Evolutionary conservation across 2,113 vertebrate genomes (phyloP), one percentile per base, ranked within the genome.

Genomic region (Delphinus delphis): DNA sequence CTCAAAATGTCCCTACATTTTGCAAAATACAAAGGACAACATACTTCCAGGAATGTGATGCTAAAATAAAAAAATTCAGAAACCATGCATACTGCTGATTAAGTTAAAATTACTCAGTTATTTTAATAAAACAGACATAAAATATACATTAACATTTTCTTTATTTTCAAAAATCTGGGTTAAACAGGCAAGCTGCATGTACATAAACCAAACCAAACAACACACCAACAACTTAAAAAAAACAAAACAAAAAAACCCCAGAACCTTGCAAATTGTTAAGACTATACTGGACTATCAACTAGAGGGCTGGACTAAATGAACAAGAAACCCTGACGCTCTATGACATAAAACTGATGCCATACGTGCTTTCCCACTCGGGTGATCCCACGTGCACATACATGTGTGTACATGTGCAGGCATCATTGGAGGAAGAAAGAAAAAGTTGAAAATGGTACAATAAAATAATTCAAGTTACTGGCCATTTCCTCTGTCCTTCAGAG

Each of bases 91-190:
- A 60, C 25, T 53, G 47, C 41, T 90, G 23, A 53, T 87, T 62
- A 79, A 44, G 18, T 87, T 77, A 63, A 76, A 88, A 90, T 80
- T 89, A 87, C 58, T 80, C 79, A 80, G 68, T 84, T 84, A 74
- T 83, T 95, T 90, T 95, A 96, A 97, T 96, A 90, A 97, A 96
- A 92, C 85, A 96, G 90, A 93, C 90, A 95, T 85, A 96, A 96
- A 80, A 86, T 85, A 93, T 76, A 96, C 44, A 86, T 96, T 60
- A 90, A 79, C 25, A 20, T 23, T 76, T 81, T 90, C 88, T 96
- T 95, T 91, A 90, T 97, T 97, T 97, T 92, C 14, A 92, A 96
- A 97, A 97, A 86, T 94, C 77, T 97, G 93, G 83, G 62, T 96
- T 93, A 79, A 96, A 93, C 55, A 94, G 38, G 95, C 89, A 97